Conservation (phyloP, 2,113 vertebrate genomes). For the Tyto alba region DNA sequence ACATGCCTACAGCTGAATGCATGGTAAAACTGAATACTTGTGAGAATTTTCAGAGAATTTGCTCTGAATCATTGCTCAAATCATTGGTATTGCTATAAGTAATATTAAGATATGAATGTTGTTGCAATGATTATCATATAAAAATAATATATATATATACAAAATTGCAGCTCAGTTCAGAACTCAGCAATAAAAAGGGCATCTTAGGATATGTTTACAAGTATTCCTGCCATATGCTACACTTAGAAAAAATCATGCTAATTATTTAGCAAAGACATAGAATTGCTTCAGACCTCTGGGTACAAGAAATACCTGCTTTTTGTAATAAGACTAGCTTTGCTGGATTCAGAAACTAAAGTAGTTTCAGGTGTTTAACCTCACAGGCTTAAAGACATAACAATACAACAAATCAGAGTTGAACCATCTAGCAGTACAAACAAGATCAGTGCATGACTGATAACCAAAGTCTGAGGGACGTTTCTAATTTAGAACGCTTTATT, state of each 20-base stretch:
- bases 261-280: slow-evolving; percentile 29
- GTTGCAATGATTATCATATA: background rate
- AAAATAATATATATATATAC: background rate
- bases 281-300: slow-evolving; percentile 43
- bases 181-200: slow-evolving; percentile 27
- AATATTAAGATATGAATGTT: background rate
- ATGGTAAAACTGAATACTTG: background rate
- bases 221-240: slow-evolving; percentile 27
- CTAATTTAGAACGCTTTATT: background rate
- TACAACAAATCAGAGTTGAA: background rate
- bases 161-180: slow-evolving; percentile 44
- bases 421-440: background rate
- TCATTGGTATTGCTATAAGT: background rate
- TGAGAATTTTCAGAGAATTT: background rate
- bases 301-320: background rate
- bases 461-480: background rate
- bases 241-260: slow-evolving; percentile 31
- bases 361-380: background rate
- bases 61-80: too few relatives aligned
- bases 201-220: slow-evolving; percentile 55
- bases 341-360: background rate
- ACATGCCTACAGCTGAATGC: background rate
- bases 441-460: background rate
- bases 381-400: background rate
- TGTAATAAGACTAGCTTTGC: background rate